phyloP scores from a whole-genome alignment of 2,888 invertebrate species.

The Pocota personata region DNA sequence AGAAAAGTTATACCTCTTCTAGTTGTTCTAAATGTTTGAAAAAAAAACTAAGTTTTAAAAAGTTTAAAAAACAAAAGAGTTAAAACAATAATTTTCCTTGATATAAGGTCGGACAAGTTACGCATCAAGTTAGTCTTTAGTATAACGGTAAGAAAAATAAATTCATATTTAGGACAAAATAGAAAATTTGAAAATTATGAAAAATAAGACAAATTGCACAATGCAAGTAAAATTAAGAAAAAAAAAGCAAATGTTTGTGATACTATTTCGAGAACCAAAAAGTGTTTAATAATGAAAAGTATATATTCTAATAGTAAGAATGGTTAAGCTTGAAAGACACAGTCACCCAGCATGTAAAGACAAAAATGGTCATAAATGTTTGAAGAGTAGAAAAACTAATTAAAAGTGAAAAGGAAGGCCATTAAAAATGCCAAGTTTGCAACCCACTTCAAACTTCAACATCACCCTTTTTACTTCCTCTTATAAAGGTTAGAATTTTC shows the following conservation, averaged over 20 bases:
- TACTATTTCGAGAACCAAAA: conserved; percentile 46
- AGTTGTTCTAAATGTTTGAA: conserved; percentile 53
- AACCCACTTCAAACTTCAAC: too few relatives aligned
- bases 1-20: conserved; percentile 49
- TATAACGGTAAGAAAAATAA: conserved; percentile 1
- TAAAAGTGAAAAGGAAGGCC: not conserved
- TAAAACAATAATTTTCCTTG: conserved; percentile 6
- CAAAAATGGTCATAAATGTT: not conserved
- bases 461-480: too few relatives aligned
- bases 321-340: not conserved
- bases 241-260: conserved; percentile 55
- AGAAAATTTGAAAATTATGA: not conserved
- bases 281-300: conserved; percentile 37
- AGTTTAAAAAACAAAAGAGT: not conserved
- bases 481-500: too few relatives aligned
- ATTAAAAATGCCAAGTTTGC: too few relatives aligned
- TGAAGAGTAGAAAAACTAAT: not conserved
- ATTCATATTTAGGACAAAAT: conserved; percentile 15
- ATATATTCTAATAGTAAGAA: conserved; percentile 5
- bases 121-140: conserved; percentile 30
- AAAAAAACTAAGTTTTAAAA: not conserved
- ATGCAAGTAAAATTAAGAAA: conserved; percentile 22
- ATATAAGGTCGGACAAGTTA: not conserved
- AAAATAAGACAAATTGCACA: conserved; percentile 21
- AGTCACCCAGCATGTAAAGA: not conserved